Base-by-base conservation (phyloP, 1,140 invertebrate genomes). In the Paralvinella palmiformis region DNA sequence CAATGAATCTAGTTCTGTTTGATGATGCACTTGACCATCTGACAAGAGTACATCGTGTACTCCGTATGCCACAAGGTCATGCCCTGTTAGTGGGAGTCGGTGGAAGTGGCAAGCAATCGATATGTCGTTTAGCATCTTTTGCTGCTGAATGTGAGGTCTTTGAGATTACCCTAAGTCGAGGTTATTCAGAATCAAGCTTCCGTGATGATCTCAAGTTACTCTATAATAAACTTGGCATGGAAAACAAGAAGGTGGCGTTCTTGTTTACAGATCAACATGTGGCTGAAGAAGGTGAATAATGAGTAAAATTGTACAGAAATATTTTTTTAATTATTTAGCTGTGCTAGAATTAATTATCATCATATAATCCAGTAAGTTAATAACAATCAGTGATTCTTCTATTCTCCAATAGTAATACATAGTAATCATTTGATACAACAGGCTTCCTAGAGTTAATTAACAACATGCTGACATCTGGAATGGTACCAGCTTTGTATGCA, bases 11-110 rank as follows among this genome's bases (percentile, higher is more conserved):
- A 61, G 89, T 96, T 0, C 79, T 96, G 2, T 95, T 95, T 73
- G 88, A 94, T 72, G 91, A 94, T 77, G 92, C 90, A 33, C 77
- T 95, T 32, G 90, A 94, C 70, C 91, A 95, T 78, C 75, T 94
- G 67, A 93, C 89, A 0, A 83, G 92, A 53, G 85, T 93, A 1
- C 91, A 94, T 69, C 85, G 93, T 60, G 86, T 88, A 0, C 77
- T 94, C 50, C 83, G 91, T 55, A 88, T 93, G 85, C 85, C 91
- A 73, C 85, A 87, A 67, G 91, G 91, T 0, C 90, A 96, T 73
- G 85, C 88, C 5, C 81, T 96, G 72, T 80, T 94, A 24, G 86
- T 95, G 3, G 92, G 92, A 10, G 88, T 91, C 1, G 91, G 89
- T 3, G 91, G 91, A 20, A 88, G 88, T 72, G 92, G 92, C 15